phyloP scores from a whole-genome alignment of 2,797 vertebrate species.

The Hypotaenidia okinawae region DNA sequence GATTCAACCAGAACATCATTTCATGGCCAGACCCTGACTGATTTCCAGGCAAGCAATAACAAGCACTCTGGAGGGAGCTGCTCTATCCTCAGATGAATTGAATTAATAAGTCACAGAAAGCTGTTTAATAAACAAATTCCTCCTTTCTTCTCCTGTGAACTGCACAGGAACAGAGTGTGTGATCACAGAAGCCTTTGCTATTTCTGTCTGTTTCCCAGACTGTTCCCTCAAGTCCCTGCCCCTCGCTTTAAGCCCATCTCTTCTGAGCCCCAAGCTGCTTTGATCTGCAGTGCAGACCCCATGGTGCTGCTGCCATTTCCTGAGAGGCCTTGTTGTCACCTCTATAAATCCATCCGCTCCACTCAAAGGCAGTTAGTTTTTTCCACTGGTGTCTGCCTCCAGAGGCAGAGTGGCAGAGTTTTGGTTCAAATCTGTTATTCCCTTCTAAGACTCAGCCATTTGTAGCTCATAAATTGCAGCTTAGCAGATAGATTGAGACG shows the following conservation, averaged over 20 bases:
- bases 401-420: neutral
- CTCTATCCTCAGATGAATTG: neutral
- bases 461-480: slow-evolving; percentile 17
- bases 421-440: neutral
- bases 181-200: neutral
- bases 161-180: neutral
- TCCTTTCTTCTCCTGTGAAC: neutral
- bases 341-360: neutral
- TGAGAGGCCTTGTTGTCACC: neutral
- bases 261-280: neutral
- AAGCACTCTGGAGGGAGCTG: neutral
- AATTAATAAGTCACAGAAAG: slow-evolving; percentile 22
- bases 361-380: neutral
- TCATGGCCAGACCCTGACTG: slow-evolving; percentile 14
- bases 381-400: neutral
- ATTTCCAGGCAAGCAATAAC: slow-evolving; percentile 9
- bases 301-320: neutral
- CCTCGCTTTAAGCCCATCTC: neutral
- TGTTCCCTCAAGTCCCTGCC: neutral
- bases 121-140: slow-evolving; percentile 23
- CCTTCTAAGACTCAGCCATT: slow-evolving; percentile 7
- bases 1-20: slow-evolving; percentile 20
- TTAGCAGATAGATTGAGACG: slow-evolving; percentile 1
- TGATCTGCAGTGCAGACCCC: neutral
- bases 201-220: slow-evolving; percentile 27